Conservation (phyloP, 2,797 vertebrate genomes). For the Lepilemur ruficaudatus region DNA sequence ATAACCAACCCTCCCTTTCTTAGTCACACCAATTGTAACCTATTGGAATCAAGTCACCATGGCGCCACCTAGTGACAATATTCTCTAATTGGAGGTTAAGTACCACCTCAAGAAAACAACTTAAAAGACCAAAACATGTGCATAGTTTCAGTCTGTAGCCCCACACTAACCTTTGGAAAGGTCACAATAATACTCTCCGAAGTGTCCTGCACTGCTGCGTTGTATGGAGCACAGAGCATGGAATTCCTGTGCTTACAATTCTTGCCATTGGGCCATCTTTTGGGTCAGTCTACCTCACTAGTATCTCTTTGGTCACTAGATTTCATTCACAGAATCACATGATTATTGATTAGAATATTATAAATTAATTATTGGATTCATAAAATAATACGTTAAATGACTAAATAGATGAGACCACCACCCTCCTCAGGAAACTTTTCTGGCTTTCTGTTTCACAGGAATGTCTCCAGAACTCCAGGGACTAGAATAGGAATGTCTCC, state of each 20-base stretch:
- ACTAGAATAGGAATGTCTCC: not conserved
- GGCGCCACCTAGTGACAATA: constrained; percentile 13
- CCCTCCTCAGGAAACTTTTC: not conserved
- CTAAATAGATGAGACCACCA: not conserved
- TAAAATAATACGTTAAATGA: not conserved
- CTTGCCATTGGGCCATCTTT: not conserved
- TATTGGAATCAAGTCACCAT: not conserved
- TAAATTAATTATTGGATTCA: not conserved
- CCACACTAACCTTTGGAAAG: not conserved
- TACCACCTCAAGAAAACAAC: not conserved
- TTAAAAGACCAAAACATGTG: not conserved
- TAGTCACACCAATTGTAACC: not conserved
- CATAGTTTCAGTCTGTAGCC: not conserved
- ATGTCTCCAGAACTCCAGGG: not conserved
- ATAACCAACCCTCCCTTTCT: not conserved
- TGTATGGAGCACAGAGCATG: not conserved
- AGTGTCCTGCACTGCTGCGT: not conserved
- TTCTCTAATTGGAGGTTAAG: constrained; percentile 33
- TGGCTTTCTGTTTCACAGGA: not conserved
- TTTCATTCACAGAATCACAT: not conserved
- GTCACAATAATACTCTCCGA: not conserved
- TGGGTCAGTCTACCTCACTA: not conserved
- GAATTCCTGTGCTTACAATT: not conserved
- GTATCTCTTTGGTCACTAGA: not conserved
- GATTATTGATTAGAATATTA: not conserved